Percentiles rank a stretch among this genome's conserved stretches.
phyloP scores from a whole-genome alignment of 2,113 vertebrate genomes.

The Rhipidura dahli region DNA sequence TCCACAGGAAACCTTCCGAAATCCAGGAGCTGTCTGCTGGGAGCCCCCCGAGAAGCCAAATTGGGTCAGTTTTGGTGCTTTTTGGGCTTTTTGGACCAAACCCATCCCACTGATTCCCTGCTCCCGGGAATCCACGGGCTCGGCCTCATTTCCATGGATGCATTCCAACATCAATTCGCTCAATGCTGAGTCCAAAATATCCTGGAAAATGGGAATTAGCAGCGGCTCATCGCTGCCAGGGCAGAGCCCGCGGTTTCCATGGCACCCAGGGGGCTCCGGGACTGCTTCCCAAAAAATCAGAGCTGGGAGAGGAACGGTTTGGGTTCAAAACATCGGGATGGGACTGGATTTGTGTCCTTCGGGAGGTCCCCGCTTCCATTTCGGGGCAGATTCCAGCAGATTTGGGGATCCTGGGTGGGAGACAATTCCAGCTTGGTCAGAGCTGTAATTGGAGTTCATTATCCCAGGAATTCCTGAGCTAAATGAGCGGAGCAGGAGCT shows the following conservation, averaged over 20 bases:
- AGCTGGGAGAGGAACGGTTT: background rate
- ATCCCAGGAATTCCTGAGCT: background rate
- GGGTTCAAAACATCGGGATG: rapidly evolving
- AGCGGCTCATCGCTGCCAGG: background rate
- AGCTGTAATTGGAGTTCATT: background rate
- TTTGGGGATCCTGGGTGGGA: background rate
- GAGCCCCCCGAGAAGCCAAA: background rate
- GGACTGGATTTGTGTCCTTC: rapidly evolving
- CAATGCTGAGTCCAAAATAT: slow-evolving; percentile 5
- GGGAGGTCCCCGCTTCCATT: background rate
- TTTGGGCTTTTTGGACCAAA: rapidly evolving
- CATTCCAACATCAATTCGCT: background rate
- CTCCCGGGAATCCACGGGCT: background rate
- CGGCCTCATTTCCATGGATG: background rate
- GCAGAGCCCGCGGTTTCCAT: background rate
- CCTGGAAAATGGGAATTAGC: background rate
- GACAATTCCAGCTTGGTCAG: background rate
- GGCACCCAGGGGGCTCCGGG: background rate
- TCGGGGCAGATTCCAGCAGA: background rate
- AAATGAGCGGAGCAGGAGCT: background rate
- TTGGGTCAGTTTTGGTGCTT: rapidly evolving
- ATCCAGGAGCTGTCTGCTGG: background rate
- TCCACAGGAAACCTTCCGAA: rapidly evolving
- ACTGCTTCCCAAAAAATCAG: background rate
- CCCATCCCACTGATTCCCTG: background rate